Evolutionary conservation across 2,797 vertebrate species (phyloP), one percentile per base, ranked within the genome.

Genomic region (Sebastes vulpes): DNA sequence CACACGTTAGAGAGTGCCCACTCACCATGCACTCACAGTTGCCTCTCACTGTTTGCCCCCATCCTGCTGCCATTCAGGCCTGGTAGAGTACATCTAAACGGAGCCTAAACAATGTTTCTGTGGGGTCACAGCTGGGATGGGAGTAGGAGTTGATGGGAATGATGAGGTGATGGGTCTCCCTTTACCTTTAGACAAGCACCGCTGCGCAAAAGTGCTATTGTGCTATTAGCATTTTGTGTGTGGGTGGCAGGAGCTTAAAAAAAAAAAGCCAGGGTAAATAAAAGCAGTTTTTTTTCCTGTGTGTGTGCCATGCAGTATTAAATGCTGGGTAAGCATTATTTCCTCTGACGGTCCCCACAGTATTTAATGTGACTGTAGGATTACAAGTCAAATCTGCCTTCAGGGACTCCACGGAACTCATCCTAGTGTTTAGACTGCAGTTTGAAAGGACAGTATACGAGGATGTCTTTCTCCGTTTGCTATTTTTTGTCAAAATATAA

Each of bases 121-220:
- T 72, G 87, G 94, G 96, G 95, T 96, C 96, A 96, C 74, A 91
- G 92, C 91, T 86, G 93, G 95, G 93, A 95, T 90, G 86, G 94
- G 94, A 96, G 96, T 96, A 96, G 96, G 96, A 96, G 96, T 96
- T 95, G 95, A 96, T 96, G 95, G 94, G 94, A 95, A 95, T 96
- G 95, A 94, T 94, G 93, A 93, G 94, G 94, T 95, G 95, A 95
- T 92, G 93, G 93, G 93, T 94, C 94, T 94, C 90, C 95, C 95
- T 95, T 95, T 96, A 94, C 93, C 95, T 95, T 95, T 95, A 94
- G 94, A 96, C 94, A 94, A 96, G 94, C 94, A 90, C 90, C 86
- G 93, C 93, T 84, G 89, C 12, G 80, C 86, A 93, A 95, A 94
- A 96, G 95, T 95, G 95, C 92, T 90, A 92, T 95, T 92, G 92